Conservation (phyloP, 2,113 vertebrate species). For the Etheostoma spectabile region DNA sequence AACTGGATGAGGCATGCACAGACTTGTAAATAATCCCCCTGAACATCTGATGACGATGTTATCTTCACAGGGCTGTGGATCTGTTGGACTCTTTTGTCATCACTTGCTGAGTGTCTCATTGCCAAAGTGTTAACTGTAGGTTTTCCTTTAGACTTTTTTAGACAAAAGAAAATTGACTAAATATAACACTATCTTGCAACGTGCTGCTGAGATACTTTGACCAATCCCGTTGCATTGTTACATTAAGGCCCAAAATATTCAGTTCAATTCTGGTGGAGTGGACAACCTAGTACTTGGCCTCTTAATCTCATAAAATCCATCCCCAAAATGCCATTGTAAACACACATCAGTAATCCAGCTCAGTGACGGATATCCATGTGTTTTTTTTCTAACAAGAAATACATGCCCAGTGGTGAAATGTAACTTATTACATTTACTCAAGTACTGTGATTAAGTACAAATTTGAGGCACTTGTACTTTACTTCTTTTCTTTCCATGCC, state of each 20-base stretch:
- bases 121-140: background rate
- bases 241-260: slow-evolving; percentile 6
- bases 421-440: too few relatives aligned
- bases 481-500: too few relatives aligned
- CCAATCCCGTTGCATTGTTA: background rate
- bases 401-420: background rate
- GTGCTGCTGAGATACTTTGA: slow-evolving; percentile 16
- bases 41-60: background rate
- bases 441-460: too few relatives aligned
- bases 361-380: background rate
- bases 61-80: slow-evolving; percentile 22
- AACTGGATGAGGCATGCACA: slow-evolving; percentile 31
- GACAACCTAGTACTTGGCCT: background rate
- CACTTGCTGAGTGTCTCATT: background rate
- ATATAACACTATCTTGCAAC: slow-evolving; percentile 16
- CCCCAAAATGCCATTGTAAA: slow-evolving; percentile 1
- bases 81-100: slow-evolving; percentile 14
- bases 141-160: background rate
- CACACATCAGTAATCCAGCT: background rate
- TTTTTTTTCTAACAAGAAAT: background rate
- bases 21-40: slow-evolving; percentile 33
- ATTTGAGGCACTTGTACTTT: too few relatives aligned
- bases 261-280: slow-evolving; percentile 18
- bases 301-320: slow-evolving; percentile 55
- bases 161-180: slow-evolving; percentile 10